Conservation (phyloP, 2,113 vertebrate genomes). For the Sapayoa aenigma region DNA sequence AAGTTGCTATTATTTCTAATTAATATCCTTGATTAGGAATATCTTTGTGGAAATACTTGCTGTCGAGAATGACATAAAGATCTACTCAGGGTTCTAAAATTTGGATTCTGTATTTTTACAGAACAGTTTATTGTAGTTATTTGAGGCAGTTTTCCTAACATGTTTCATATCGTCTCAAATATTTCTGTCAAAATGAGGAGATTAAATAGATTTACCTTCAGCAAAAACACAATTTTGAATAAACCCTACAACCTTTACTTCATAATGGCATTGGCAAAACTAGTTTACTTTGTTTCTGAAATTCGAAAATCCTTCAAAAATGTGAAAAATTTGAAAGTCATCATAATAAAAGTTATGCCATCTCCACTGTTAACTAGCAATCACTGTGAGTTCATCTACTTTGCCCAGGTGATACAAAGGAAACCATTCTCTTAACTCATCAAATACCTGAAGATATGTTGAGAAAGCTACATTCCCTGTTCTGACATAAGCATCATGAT, state of each 20-base stretch:
- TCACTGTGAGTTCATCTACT: background rate
- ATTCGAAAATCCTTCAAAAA: background rate
- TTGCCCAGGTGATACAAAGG: background rate
- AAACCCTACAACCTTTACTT: background rate
- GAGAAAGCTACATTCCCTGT: background rate
- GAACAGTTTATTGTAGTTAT: background rate
- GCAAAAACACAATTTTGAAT: background rate
- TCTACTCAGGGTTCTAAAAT: background rate
- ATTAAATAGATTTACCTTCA: background rate
- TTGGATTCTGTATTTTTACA: background rate
- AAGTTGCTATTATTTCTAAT: background rate
- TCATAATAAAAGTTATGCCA: background rate
- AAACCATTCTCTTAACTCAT: background rate
- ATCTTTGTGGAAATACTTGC: background rate
- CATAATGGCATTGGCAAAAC: background rate
- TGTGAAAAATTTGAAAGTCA: background rate
- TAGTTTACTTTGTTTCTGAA: background rate
- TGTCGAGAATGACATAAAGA: background rate
- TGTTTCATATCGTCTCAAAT: background rate
- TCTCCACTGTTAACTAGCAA: background rate
- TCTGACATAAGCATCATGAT: fast-evolving
- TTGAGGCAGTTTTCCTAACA: background rate
- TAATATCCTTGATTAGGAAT: background rate
- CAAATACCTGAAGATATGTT: background rate
- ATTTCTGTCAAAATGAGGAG: background rate